Conservation (phyloP, 2,888 invertebrate species). For the Synanthedon tipuliformis region DNA sequence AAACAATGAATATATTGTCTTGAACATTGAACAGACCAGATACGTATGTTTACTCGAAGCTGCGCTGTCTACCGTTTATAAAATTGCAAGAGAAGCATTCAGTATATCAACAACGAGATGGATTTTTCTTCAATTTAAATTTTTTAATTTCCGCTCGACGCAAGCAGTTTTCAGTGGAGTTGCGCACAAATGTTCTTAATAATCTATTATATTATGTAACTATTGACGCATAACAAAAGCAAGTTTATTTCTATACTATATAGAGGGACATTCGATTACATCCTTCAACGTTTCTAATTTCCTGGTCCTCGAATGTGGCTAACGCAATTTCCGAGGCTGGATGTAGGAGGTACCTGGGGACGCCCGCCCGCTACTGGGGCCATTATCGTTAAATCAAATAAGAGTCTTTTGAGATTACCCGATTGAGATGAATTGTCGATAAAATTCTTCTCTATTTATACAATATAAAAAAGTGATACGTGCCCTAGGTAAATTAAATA, state of each 20-base stretch:
- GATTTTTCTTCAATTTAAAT: conserved; percentile 3
- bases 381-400: conserved; percentile 62
- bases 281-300: conserved; percentile 68
- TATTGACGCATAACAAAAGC: conserved; percentile 22
- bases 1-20: too few species aligned
- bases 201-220: not conserved
- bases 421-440: conserved; percentile 39
- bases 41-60: too few species aligned
- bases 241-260: conserved; percentile 44
- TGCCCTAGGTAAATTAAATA: not conserved
- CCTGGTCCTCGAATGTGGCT: conserved; percentile 65
- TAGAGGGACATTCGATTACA: conserved; percentile 61
- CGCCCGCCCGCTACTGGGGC: conserved; percentile 30
- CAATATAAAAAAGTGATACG: not conserved
- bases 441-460: conserved; percentile 2
- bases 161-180: not conserved
- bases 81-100: not conserved
- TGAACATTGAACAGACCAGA: too few species aligned
- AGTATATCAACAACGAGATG: conserved; percentile 4
- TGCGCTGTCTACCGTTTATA: too few species aligned
- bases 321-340: conserved; percentile 65
- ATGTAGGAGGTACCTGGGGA: conserved; percentile 52
- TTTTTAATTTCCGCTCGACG: conserved; percentile 4
- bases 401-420: conserved; percentile 43
- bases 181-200: not conserved